phyloP scores from a whole-genome alignment of 2,888 invertebrate species.

The Scaptomyza tumidula region DNA sequence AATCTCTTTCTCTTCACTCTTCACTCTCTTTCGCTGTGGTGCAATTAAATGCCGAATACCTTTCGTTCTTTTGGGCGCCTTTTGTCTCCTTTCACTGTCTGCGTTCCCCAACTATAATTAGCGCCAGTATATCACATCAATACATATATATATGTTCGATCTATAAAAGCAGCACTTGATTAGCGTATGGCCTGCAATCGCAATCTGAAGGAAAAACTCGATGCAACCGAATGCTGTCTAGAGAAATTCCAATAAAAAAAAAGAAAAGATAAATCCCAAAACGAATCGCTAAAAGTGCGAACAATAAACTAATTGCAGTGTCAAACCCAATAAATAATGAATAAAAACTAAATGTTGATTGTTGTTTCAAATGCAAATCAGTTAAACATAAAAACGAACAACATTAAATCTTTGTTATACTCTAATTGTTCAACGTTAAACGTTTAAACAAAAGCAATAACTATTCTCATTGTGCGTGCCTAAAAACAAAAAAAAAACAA shows the following conservation, averaged over 20 bases:
- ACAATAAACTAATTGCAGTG: background rate
- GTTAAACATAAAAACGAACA: slow-evolving; percentile 7
- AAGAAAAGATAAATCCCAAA: slow-evolving; percentile 17
- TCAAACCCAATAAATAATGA: background rate
- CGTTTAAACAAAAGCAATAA: slow-evolving; percentile 28
- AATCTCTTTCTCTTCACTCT: slow-evolving; percentile 1
- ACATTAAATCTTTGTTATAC: slow-evolving; percentile 21
- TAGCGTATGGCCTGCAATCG: slow-evolving; percentile 43
- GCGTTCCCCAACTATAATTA: slow-evolving; percentile 48
- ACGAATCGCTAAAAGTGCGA: slow-evolving; percentile 52
- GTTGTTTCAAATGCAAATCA: slow-evolving; percentile 39
- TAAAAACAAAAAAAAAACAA: slow-evolving; percentile 62
- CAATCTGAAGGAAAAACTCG: slow-evolving; percentile 54
- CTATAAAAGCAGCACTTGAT: slow-evolving; percentile 53
- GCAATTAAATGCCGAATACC: slow-evolving; percentile 59
- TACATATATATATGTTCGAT: slow-evolving; percentile 9
- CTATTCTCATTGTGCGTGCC: slow-evolving; percentile 65
- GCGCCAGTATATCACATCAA: slow-evolving; percentile 30
- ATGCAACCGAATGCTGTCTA: slow-evolving; percentile 51
- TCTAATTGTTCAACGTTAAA: slow-evolving; percentile 71
- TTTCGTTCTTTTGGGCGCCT: slow-evolving; percentile 18
- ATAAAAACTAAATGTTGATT: slow-evolving; percentile 56
- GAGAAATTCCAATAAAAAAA: slow-evolving; percentile 24
- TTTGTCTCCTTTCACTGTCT: slow-evolving; percentile 14
- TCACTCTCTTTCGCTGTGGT: background rate